phyloP scores from a whole-genome alignment of 2,113 vertebrate species.

The Macrotis lagotis region DNA sequence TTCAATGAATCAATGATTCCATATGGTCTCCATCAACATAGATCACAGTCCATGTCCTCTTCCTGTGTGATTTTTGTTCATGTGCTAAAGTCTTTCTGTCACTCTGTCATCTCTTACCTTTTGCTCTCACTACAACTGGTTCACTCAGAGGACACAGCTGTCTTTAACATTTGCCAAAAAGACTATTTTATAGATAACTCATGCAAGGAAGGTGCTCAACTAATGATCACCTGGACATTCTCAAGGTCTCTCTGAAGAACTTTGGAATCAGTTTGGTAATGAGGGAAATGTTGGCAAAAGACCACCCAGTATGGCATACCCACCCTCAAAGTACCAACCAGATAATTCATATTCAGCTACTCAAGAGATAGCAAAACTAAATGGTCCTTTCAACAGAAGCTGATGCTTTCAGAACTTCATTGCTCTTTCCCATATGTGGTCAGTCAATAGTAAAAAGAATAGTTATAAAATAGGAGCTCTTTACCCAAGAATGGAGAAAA shows the following conservation, averaged over 20 bases:
- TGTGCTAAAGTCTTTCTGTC: background rate
- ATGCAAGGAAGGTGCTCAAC: background rate
- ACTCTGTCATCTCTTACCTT: background rate
- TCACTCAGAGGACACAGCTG: background rate
- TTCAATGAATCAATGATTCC: background rate
- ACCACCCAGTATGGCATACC: background rate
- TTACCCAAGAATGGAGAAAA: background rate
- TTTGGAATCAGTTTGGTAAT: background rate
- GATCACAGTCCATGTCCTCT: background rate
- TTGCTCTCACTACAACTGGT: background rate
- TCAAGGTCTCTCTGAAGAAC: background rate
- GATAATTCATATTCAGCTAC: constrained; percentile 9
- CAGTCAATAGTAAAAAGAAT: background rate
- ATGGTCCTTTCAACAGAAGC: background rate
- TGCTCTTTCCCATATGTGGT: background rate
- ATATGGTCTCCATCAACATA: background rate
- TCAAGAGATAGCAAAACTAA: background rate
- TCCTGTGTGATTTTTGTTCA: background rate
- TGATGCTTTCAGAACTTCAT: background rate
- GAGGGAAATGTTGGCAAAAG: constrained; percentile 1
- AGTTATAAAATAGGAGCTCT: background rate
- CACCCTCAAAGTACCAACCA: background rate
- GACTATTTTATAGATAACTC: background rate
- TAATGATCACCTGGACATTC: background rate
- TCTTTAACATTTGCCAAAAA: background rate